Evolutionary conservation across 1,140 invertebrate genomes (phyloP), one percentile per base, ranked within the genome.

Genomic region (Drosophila carrolli): DNA sequence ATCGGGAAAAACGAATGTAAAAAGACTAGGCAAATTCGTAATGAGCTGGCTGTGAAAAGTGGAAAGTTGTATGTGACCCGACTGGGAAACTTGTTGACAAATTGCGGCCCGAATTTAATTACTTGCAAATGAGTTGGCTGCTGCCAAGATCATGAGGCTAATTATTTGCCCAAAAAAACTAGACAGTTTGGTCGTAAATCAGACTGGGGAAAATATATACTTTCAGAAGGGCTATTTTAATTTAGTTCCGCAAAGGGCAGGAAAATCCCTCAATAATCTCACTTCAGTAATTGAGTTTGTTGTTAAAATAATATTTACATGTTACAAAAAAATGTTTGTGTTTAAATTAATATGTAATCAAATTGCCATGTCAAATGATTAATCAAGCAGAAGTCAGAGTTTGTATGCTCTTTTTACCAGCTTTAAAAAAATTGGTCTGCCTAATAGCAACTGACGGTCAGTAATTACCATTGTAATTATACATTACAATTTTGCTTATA

Each of bases 101-200:
- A 83, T 79, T 79, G 81, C 68, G 61, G 60, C 43, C 65, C 54
- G 66, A 75, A 80, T 65, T 60, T 84, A 84, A 84, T 84, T 80
- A 80, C 67, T 77, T 74, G 75, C 68, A 78, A 78, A 82, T 81
- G 78, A 74, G 80, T 74, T 81, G 47, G 46, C 60, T 65, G 62
- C 58, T 58, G 61, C 48, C 57, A 37, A 65, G 63, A 73, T 76
- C 72, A 79, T 79, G 79, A 61, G 43, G 51, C 67, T 78, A 85
- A 84, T 78, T 78, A 78, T 61, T 16, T 11, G 7, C 5, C 19
- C 8, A 8, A 37, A 46, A 27, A 13, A 76, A 46, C 65, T 40
- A 41, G 32, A 10, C 16, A 32, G 19, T 37, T 29, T 9, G 0
- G 19, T n/a, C 32, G 14, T 38, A 19, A 29, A 61, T 40, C 38